Conservation (phyloP, 1,140 invertebrate species). For the Trinorchestia longiramus region DNA sequence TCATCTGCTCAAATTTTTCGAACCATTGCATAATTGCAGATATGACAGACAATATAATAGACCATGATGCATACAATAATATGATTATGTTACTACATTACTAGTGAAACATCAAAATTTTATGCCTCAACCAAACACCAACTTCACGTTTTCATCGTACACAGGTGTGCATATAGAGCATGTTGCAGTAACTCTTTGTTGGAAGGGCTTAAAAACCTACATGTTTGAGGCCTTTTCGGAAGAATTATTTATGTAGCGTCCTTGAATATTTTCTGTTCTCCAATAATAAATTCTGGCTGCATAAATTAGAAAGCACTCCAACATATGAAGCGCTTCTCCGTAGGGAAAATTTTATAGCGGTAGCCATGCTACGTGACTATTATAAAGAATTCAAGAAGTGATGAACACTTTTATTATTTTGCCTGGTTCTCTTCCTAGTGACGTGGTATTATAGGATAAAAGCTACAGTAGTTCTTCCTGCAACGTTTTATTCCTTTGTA, state of each 20-base stretch:
- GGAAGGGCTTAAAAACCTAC: background rate
- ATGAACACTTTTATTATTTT: background rate
- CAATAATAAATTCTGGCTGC: background rate
- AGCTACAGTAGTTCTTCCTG: no score
- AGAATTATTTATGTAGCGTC: background rate
- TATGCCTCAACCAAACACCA: no score
- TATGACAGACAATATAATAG: no score
- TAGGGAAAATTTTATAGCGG: background rate
- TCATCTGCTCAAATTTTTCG: no score
- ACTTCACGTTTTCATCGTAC: no score
- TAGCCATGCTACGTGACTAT: background rate
- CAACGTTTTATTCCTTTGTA: no score
- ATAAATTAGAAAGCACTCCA: background rate
- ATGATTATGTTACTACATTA: no score
- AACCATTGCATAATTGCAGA: no score
- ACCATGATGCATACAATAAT: no score
- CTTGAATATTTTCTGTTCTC: background rate
- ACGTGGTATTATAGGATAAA: background rate
- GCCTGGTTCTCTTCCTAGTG: background rate
- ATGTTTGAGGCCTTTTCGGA: background rate
- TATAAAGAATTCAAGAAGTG: background rate
- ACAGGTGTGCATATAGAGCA: no score
- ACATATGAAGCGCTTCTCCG: background rate
- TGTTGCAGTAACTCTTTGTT: no score
- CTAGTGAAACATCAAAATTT: no score